phyloP scores from a whole-genome alignment of 2,888 invertebrate genomes.

The Torymus tubicola region DNA sequence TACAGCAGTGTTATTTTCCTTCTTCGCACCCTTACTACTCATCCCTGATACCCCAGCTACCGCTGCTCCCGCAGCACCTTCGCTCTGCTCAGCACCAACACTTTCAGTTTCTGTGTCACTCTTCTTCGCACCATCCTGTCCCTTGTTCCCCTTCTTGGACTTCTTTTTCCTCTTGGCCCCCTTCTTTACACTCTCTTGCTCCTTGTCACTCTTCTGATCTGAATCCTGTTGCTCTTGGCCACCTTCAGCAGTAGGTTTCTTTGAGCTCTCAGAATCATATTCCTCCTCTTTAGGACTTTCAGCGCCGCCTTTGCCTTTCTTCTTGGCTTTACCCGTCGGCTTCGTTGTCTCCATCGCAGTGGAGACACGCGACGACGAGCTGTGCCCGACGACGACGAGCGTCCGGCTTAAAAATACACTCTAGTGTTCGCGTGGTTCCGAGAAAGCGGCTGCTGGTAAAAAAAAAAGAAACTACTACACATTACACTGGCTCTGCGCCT shows the following conservation, averaged over 20 bases:
- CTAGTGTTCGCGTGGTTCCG: too few relatives aligned
- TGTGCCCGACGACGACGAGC: neutral
- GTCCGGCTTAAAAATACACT: neutral
- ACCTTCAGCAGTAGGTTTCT: slow-evolving; percentile 10
- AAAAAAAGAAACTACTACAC: too few relatives aligned
- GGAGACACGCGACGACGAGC: neutral
- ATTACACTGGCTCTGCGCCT: too few relatives aligned
- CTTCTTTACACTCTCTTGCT: slow-evolving; percentile 37
- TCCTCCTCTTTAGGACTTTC: slow-evolving; percentile 39
- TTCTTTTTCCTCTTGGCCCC: slow-evolving; percentile 38
- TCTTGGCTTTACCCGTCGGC: slow-evolving; percentile 23
- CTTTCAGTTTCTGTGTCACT: slow-evolving; percentile 40
- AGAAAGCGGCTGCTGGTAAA: too few relatives aligned
- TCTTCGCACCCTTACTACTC: neutral
- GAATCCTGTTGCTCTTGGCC: slow-evolving; percentile 6
- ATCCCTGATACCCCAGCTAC: slow-evolving; percentile 13
- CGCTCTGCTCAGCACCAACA: neutral
- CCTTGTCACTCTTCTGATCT: slow-evolving; percentile 37
- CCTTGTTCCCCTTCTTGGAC: slow-evolving; percentile 36
- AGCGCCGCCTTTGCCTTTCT: slow-evolving; percentile 28
- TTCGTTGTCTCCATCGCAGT: slow-evolving; percentile 38
- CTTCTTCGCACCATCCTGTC: slow-evolving; percentile 28
- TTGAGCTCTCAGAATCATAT: slow-evolving; percentile 42
- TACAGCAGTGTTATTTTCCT: slow-evolving; percentile 6
- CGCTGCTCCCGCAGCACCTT: too few relatives aligned